Evolutionary conservation across 1,140 invertebrate species (phyloP), one percentile per base, ranked within the genome.

Genomic region (Bombus waltoni): DNA sequence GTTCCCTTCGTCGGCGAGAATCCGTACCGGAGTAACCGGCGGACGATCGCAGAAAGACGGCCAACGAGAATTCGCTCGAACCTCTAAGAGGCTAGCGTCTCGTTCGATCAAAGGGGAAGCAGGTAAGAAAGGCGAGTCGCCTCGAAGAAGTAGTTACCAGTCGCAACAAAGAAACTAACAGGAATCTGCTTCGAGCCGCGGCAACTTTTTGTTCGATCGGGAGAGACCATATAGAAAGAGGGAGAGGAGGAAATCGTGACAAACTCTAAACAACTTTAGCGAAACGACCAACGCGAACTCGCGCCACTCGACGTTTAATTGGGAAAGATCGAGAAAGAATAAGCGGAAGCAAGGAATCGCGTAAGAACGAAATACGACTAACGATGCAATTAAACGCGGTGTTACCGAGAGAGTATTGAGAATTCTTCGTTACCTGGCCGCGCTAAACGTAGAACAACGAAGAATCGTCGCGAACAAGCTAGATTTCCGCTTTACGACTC

Each of bases 201-300:
- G 66, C 44, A 71, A 53, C 44, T 81, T 81, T 81, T 81, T 81
- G 2, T 57, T 53, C 1, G 78, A 81, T 72, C 68, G 32, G 18
- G 44, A 25, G 78, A 70, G 40, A 38, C 13, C 66, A 8, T 42
- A 40, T 8, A 38, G 59, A 38, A n/a, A 40, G 35, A 40, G 38
- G 8, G 2, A 76, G 32, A 28, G 35, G n/a, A 35, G 47, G 18
- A 38, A 15, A 57, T n/a, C 13, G 65, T 2, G 44, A 42, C 44
- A 40, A 68, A n/a, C 35, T 35, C 13, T 70, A 53, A 44, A 25
- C 11, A 68, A 32, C 38, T 70, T 70, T 35, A 18, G 4, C 11
- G 18, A 53, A n/a, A 40, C 11, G 32, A 15, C 3, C 13, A 18
- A 53, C 1, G 25, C 15, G 11, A 18, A 53, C 38, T 38, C 25